Conservation (phyloP, 2,797 vertebrate genomes). For the Poeciliopsis paucimaculata region DNA sequence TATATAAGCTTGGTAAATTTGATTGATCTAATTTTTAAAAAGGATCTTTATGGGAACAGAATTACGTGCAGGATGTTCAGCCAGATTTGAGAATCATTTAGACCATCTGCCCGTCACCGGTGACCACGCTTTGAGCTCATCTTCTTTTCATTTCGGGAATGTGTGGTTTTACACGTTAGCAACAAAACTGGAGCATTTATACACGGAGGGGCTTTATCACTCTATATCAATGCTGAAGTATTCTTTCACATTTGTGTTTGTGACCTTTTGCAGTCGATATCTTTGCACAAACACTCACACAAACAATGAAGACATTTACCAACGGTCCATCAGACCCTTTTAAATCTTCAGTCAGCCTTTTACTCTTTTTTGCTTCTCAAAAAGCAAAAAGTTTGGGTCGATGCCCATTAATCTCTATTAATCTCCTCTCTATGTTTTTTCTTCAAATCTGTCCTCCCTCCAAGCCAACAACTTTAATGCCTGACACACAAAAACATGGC, state of each 20-base stretch:
- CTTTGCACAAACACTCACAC: slow-evolving; percentile 5
- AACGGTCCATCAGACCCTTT: slow-evolving; percentile 19
- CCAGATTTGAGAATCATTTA: slow-evolving; percentile 37
- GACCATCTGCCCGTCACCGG: slow-evolving; percentile 56
- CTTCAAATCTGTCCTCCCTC: slow-evolving; percentile 50
- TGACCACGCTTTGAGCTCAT: slow-evolving; percentile 27
- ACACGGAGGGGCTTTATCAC: not conserved
- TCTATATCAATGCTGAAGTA: not conserved
- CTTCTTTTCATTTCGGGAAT: slow-evolving; percentile 39
- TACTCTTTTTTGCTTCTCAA: slow-evolving; percentile 20
- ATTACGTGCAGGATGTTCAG: slow-evolving; percentile 24
- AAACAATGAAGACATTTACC: slow-evolving; percentile 25
- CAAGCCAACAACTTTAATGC: slow-evolving; percentile 23
- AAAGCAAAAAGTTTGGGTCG: slow-evolving; percentile 43
- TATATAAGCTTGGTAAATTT: slow-evolving; percentile 30
- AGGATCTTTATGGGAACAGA: slow-evolving; percentile 16
- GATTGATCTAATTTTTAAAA: slow-evolving; percentile 27
- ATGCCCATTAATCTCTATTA: slow-evolving; percentile 38
- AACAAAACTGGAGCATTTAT: slow-evolving; percentile 34
- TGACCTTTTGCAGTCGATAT: slow-evolving; percentile 10
- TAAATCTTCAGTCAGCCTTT: slow-evolving; percentile 36
- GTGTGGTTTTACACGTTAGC: slow-evolving; percentile 40
- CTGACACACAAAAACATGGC: slow-evolving; percentile 33
- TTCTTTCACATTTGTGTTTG: slow-evolving; percentile 4
- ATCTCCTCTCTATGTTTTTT: slow-evolving; percentile 46